phyloP scores from a whole-genome alignment of 1,140 invertebrate species.

The Macrobrachium rosenbergii region DNA sequence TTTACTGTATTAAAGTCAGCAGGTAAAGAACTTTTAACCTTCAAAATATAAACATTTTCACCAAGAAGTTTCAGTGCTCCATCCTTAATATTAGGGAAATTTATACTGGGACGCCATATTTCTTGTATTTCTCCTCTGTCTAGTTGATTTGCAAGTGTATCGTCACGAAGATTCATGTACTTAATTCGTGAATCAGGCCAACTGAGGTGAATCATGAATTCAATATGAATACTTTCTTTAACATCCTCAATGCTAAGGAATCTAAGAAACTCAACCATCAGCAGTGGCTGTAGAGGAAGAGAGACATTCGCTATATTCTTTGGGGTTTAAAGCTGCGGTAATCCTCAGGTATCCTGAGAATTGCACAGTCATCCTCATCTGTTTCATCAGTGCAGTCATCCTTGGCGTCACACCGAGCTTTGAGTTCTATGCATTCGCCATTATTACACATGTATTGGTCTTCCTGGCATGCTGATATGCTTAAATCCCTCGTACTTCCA shows the following conservation, averaged over 20 bases:
- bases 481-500: background rate
- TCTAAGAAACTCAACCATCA: conserved; percentile 23
- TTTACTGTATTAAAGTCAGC: conserved; percentile 37
- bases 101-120: conserved; percentile 23
- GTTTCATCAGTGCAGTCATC: conserved; percentile 41
- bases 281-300: conserved; percentile 8
- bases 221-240: conserved; percentile 29
- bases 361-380: conserved; percentile 47
- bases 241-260: conserved; percentile 50
- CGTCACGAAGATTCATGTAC: conserved; percentile 33
- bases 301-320: conserved; percentile 16
- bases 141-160: conserved; percentile 39
- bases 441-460: conserved; percentile 46
- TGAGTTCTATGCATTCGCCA: conserved; percentile 38
- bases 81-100: conserved; percentile 49
- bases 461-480: conserved; percentile 30
- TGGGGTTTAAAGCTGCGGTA: conserved; percentile 51
- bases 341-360: conserved; percentile 30
- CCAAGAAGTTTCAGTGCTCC: conserved; percentile 15
- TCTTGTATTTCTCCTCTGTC: background rate
- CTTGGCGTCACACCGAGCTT: conserved; percentile 47
- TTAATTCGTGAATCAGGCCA: conserved; percentile 35
- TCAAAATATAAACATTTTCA: conserved; percentile 19
- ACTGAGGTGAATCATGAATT: conserved; percentile 18
- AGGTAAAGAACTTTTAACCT: background rate